Percentiles rank a stretch among this genome's conserved stretches.
phyloP scores from a whole-genome alignment of 2,113 vertebrate genomes.

The Galbula dea region DNA sequence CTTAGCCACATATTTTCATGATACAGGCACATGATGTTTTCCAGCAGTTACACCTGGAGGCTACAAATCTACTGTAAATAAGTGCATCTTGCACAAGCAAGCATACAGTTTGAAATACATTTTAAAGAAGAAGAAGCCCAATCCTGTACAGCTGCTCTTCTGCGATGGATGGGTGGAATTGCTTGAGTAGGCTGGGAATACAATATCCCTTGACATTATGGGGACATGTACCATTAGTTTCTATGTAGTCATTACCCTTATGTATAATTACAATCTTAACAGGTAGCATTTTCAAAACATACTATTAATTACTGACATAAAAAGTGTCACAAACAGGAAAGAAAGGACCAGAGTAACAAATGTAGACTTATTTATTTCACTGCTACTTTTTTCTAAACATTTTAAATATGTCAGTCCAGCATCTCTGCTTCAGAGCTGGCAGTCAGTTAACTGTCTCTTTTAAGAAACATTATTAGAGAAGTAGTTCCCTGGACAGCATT shows the following conservation, averaged over 20 bases:
- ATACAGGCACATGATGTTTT: background rate
- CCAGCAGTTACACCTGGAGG: background rate
- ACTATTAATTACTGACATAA: background rate
- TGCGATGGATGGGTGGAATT: background rate
- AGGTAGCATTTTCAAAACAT: background rate
- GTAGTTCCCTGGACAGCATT: background rate
- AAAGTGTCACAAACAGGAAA: background rate
- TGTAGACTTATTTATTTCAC: background rate
- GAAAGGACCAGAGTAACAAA: background rate
- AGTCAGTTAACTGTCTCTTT: background rate
- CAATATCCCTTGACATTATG: background rate
- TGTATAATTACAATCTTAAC: background rate
- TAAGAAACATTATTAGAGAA: background rate
- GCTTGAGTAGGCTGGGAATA: background rate
- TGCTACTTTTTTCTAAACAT: background rate
- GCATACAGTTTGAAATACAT: background rate
- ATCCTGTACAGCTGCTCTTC: background rate
- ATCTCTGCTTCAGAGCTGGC: background rate
- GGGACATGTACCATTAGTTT: background rate
- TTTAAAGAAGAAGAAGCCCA: background rate
- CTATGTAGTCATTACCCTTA: background rate
- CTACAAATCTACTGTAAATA: background rate
- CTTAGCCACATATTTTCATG: background rate
- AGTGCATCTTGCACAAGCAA: background rate
- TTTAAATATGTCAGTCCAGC: background rate